Percentiles rank a stretch among this genome's conserved stretches.
These are phyloP conservation scores for Drosophila kanapiae DNA, from an alignment of 1,140 invertebrate genomes.

Conservation along the genomic window DNA sequence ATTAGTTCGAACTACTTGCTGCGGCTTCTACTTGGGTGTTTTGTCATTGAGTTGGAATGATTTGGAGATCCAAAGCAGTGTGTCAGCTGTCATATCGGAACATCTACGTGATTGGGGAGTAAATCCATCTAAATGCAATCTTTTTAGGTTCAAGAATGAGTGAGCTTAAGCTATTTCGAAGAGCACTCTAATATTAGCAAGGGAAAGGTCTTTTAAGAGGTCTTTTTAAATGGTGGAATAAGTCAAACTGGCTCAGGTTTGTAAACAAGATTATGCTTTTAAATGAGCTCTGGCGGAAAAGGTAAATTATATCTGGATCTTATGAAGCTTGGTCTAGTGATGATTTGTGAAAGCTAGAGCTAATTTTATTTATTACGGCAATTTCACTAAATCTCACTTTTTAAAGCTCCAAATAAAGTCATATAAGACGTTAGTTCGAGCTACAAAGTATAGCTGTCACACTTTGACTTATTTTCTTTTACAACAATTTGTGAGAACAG, in stretches of 20 bases:
- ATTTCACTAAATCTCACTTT: slow-evolving; percentile 20
- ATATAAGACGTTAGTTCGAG: neutral
- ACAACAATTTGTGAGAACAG: too few species aligned
- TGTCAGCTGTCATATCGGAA: slow-evolving; percentile 44
- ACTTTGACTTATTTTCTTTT: neutral
- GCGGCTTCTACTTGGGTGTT: slow-evolving; percentile 25
- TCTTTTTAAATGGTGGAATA: neutral
- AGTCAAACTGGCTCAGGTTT: neutral
- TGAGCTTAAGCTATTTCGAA: neutral
- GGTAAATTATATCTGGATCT: neutral
- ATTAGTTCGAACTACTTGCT: slow-evolving; percentile 7
- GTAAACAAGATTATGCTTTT: too few species aligned
- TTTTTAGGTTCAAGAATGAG: neutral
- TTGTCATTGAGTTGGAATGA: slow-evolving; percentile 12
- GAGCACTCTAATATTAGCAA: too few species aligned
- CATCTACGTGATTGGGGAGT: slow-evolving; percentile 29
- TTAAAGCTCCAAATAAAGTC: neutral
- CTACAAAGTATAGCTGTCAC: too few species aligned
- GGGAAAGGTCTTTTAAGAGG: too few species aligned
- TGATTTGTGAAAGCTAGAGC: neutral
- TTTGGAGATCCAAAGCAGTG: slow-evolving; percentile 25
- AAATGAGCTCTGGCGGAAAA: neutral
- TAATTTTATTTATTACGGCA: slow-evolving; percentile 3
- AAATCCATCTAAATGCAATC: neutral
- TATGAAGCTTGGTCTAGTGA: neutral